phyloP scores from a whole-genome alignment of 2,797 vertebrate species.

The Garrulus glandarius region DNA sequence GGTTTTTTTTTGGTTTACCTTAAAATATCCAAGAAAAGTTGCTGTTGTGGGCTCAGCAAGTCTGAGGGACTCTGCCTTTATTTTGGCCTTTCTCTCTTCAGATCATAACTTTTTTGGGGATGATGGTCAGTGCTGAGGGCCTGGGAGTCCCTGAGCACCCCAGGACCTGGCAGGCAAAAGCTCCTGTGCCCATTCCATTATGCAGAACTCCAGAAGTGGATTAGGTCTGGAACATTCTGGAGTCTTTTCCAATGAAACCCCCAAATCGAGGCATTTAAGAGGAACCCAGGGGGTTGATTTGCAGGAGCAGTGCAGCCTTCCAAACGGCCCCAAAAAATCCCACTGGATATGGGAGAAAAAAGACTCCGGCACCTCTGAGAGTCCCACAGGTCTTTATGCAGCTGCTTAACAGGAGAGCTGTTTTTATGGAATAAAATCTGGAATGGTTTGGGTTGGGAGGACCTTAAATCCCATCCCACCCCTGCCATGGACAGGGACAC shows the following conservation, averaged over 20 bases:
- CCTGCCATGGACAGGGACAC: not conserved
- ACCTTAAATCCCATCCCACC: not conserved
- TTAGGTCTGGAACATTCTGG: not conserved
- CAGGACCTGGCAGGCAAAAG: not conserved
- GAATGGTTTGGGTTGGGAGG: not conserved
- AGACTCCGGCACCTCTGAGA: accelerated
- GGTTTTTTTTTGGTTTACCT: not conserved
- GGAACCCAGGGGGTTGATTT: not conserved
- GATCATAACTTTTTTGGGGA: not conserved
- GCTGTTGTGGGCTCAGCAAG: not conserved
- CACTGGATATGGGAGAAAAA: accelerated
- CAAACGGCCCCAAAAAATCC: not conserved
- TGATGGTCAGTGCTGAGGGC: not conserved
- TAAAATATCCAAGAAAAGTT: not conserved
- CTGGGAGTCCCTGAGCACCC: not conserved
- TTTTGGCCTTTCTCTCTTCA: not conserved
- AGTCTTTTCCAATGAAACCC: not conserved
- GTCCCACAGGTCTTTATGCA: not conserved
- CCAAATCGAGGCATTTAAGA: not conserved
- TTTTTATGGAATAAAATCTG: not conserved
- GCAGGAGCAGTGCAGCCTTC: not conserved
- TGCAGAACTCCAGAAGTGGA: not conserved
- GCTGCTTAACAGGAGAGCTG: not conserved
- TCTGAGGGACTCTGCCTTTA: not conserved
- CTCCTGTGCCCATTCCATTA: not conserved